Evolutionary conservation across 1,140 invertebrate genomes (phyloP), one percentile per base, ranked within the genome.

Genomic region (Lethrus apterus): DNA sequence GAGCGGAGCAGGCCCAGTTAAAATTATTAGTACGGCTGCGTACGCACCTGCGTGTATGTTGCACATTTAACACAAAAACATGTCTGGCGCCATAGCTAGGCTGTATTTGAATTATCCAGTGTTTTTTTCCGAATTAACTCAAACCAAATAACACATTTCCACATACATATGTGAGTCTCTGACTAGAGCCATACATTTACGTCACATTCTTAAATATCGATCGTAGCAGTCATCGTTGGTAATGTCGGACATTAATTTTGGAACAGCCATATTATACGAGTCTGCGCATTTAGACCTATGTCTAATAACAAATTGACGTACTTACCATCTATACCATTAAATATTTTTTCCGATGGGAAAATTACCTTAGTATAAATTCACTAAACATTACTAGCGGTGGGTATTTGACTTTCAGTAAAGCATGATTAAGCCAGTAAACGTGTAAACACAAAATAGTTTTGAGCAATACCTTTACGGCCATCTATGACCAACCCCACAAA

Each of bases 41-140:
- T 87, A 86, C 84, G 84, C 84, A 88, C 84, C 84, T 86, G 83
- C 81, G 82, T 85, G 80, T 78, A 76, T 76, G 58, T 60, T 51
- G 50, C 50, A 61, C 62, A 63, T 64, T 65, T 62, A 65, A 60
- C 56, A 60, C 53, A 59, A 64, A 62, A 64, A 62, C 59, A 57
- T 56, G 54, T 55, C 58, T 63, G 50, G 49, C 36, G 29, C 19
- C 45, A 41, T 42, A 43, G 41, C 33, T 46, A 41, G 34, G 18
- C 20, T 30, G 18, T 32, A 41, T 46, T 26, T 23, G 17, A 15
- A 51, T 30, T 42, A 21, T 42, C 45, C 43, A 54, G 47, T 55
- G 51, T 55, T 59, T 51, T 57, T 60, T 57, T 53, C 53, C 43
- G 31, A 41, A 56, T 56, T 56, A 44, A 51, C 49, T 50, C 57